phyloP scores from a whole-genome alignment of 2,888 invertebrate species.

The Andrena haemorrhoa region DNA sequence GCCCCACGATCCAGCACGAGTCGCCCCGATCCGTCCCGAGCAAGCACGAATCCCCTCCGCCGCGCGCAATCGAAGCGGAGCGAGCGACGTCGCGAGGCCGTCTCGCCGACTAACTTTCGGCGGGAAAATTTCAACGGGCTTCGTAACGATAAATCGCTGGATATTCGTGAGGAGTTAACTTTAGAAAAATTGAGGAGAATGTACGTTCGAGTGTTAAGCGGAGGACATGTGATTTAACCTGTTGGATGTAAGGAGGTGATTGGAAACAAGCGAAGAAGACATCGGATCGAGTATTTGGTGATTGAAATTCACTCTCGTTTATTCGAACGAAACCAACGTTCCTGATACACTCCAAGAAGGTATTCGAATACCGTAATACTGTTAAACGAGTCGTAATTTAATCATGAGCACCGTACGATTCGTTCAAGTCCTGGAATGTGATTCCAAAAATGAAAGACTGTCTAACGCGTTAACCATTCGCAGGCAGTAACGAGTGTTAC shows the following conservation, averaged over 20 bases:
- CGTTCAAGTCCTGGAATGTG: conserved; percentile 73
- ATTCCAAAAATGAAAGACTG: conserved; percentile 59
- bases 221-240: no score
- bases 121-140: neutral
- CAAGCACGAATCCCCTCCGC: neutral
- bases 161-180: no score
- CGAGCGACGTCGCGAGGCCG: neutral
- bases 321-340: conserved; percentile 34
- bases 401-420: conserved; percentile 69
- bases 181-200: no score
- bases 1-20: conserved; percentile 28
- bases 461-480: conserved; percentile 3
- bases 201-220: no score
- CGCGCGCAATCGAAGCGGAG: neutral
- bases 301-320: conserved; percentile 28
- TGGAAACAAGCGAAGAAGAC: no score
- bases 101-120: neutral
- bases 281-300: neutral
- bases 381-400: conserved; percentile 72
- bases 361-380: conserved; percentile 71
- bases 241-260: no score
- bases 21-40: conserved; percentile 11
- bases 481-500: conserved; percentile 20
- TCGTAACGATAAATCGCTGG: no score
- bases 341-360: conserved; percentile 23